phyloP scores from a whole-genome alignment of 2,797 vertebrate species.

The Darevskia mixta region DNA sequence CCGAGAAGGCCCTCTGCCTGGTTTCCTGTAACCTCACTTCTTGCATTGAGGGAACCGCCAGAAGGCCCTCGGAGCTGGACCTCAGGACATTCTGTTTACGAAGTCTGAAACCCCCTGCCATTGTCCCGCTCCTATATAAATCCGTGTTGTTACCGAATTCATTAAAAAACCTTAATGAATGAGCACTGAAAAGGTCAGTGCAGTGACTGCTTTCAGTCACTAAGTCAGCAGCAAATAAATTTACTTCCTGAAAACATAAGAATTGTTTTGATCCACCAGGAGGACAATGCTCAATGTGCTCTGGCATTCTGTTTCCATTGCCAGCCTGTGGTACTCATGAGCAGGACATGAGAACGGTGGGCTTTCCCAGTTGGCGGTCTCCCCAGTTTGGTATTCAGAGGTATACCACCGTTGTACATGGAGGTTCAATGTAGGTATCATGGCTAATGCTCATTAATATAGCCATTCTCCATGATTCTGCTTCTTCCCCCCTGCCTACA shows the following conservation, averaged over 20 bases:
- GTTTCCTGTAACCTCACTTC: too few relatives aligned
- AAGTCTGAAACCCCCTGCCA: too few relatives aligned
- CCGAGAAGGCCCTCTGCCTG: too few relatives aligned
- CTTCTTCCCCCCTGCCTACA: background rate
- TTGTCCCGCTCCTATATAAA: too few relatives aligned
- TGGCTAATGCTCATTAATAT: background rate
- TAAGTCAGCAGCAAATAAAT: background rate
- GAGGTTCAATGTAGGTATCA: background rate
- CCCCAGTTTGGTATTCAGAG: background rate
- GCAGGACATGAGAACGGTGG: background rate
- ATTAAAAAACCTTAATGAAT: too few relatives aligned
- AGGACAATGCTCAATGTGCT: too few relatives aligned
- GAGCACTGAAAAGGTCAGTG: background rate
- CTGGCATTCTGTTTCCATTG: conserved; percentile 5
- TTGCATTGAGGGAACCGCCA: too few relatives aligned
- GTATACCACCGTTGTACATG: background rate
- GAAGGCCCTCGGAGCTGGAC: too few relatives aligned
- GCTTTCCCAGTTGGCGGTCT: background rate
- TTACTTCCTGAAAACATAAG: background rate
- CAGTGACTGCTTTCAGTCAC: background rate
- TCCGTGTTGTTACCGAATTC: too few relatives aligned
- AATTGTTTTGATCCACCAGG: background rate
- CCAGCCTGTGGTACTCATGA: background rate
- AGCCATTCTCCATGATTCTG: background rate
- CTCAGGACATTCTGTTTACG: too few relatives aligned